A percentile compares a stretch with the other conserved stretches of the same genome.
These are phyloP conservation scores for Buathra laborator DNA, from an alignment of 2,888 invertebrate genomes.

Conservation along the genomic window DNA sequence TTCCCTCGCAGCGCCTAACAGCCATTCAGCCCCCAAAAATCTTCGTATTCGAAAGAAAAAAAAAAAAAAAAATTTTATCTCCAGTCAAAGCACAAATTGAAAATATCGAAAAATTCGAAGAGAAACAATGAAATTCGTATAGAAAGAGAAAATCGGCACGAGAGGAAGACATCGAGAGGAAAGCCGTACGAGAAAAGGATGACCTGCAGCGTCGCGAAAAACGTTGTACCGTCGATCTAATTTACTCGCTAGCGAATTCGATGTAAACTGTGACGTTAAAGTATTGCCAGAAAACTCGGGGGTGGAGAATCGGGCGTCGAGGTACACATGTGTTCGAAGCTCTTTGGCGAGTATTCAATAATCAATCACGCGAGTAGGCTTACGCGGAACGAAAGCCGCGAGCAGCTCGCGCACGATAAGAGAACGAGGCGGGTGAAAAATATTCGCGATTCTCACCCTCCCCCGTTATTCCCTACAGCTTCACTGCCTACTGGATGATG, in stretches of 20 bases:
- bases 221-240: neutral
- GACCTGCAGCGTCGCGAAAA: neutral
- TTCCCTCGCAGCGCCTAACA: neutral
- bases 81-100: neutral
- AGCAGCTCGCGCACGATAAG: conserved; percentile 50
- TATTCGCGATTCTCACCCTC: conserved; percentile 40
- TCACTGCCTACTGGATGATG: neutral
- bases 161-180: too few relatives aligned
- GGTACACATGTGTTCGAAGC: conserved; percentile 18
- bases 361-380: conserved; percentile 54
- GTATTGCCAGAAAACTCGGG: conserved; percentile 54
- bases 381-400: conserved; percentile 34
- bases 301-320: neutral
- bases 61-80: neutral
- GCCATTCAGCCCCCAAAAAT: neutral
- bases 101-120: neutral
- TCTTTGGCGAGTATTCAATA: conserved; percentile 28
- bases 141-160: too few relatives aligned
- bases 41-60: too few relatives aligned
- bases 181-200: neutral
- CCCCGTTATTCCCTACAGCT: neutral
- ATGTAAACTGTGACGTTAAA: neutral
- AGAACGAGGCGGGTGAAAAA: conserved; percentile 51
- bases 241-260: neutral
- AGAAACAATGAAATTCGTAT: too few relatives aligned